Percentiles rank a stretch among this genome's conserved stretches.
Evolutionary conservation across 1,140 invertebrate genomes (phyloP).

Genomic region (Orussus abietinus): DNA sequence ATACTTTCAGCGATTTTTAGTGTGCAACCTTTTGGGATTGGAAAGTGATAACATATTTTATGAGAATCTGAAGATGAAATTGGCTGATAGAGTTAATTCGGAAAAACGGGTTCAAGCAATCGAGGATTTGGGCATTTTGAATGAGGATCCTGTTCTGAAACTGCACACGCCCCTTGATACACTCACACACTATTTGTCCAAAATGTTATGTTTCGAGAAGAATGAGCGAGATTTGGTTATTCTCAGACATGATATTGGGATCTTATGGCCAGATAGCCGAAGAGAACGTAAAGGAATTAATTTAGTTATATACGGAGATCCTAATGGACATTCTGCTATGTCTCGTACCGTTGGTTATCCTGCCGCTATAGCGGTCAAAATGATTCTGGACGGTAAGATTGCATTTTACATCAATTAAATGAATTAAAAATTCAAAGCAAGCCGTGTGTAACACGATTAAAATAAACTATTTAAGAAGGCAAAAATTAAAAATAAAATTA

Average conservation of each 20-base stretch:
- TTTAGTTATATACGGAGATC: slow-evolving; percentile 89
- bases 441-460: no score
- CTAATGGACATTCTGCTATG: slow-evolving; percentile 89
- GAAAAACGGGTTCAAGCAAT: slow-evolving; percentile 67
- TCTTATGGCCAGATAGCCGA: slow-evolving; percentile 85
- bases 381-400: slow-evolving; percentile 86
- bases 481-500: no score
- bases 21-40: slow-evolving; percentile 82
- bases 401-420: no score
- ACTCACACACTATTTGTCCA: slow-evolving; percentile 83
- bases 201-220: slow-evolving; percentile 73
- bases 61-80: slow-evolving; percentile 84
- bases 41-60: slow-evolving; percentile 85
- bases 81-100: slow-evolving; percentile 71
- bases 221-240: slow-evolving; percentile 93
- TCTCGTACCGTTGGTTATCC: slow-evolving; percentile 95
- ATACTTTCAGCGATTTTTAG: slow-evolving; percentile 68
- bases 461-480: no score
- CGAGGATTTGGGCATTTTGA: slow-evolving; percentile 84
- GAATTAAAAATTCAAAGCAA: no score
- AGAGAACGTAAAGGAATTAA: slow-evolving; percentile 84
- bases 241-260: slow-evolving; percentile 87
- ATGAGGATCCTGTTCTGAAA: slow-evolving; percentile 80
- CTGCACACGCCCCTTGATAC: slow-evolving; percentile 86
- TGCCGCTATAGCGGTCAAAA: slow-evolving; percentile 92